phyloP scores from a whole-genome alignment of 2,888 invertebrate genomes.

The Eristalis intricaria region DNA sequence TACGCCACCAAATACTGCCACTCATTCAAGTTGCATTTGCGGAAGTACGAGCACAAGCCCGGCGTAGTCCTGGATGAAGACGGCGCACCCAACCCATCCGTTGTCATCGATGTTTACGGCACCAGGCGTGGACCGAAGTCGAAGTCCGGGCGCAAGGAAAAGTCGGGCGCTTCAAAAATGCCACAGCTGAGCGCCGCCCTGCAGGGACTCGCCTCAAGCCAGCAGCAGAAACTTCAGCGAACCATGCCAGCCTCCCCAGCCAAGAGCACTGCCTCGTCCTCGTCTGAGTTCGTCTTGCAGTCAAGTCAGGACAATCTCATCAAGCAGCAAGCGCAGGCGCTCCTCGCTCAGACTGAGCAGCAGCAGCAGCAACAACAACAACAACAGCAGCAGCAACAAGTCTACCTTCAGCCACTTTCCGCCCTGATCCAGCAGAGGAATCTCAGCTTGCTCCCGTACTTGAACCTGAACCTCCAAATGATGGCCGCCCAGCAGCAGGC shows the following conservation, averaged over 20 bases:
- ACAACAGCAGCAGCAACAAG: slow-evolving; percentile 64
- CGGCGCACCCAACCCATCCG: slow-evolving; percentile 92
- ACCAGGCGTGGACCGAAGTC: slow-evolving; percentile 93
- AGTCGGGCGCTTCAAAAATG: slow-evolving; percentile 67
- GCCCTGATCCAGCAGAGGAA: slow-evolving; percentile 78
- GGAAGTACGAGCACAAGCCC: slow-evolving; percentile 95
- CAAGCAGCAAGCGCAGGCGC: slow-evolving; percentile 31
- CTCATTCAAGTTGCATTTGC: slow-evolving; percentile 95
- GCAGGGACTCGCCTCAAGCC: slow-evolving; percentile 75
- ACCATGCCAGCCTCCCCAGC: slow-evolving; percentile 76
- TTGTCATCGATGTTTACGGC: slow-evolving; percentile 95
- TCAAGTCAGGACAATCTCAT: slow-evolving; percentile 47
- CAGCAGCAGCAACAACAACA: slow-evolving; percentile 70
- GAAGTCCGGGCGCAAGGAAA: slow-evolving; percentile 75
- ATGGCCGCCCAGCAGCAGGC: slow-evolving; percentile 81
- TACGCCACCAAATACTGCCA: slow-evolving; percentile 99
- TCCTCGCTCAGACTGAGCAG: slow-evolving; percentile 68
- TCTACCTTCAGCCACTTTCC: slow-evolving; percentile 78
- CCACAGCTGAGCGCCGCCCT: slow-evolving; percentile 78
- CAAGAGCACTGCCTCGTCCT: slow-evolving; percentile 74
- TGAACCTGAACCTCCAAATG: slow-evolving; percentile 81
- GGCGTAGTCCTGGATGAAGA: slow-evolving; percentile 94
- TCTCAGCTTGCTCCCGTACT: slow-evolving; percentile 80
- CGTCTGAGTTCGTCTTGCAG: slow-evolving; percentile 51
- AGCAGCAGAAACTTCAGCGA: slow-evolving; percentile 54